Evolutionary conservation across 1,140 invertebrate species (phyloP).

Genomic region (Hycleus phaleratus): DNA sequence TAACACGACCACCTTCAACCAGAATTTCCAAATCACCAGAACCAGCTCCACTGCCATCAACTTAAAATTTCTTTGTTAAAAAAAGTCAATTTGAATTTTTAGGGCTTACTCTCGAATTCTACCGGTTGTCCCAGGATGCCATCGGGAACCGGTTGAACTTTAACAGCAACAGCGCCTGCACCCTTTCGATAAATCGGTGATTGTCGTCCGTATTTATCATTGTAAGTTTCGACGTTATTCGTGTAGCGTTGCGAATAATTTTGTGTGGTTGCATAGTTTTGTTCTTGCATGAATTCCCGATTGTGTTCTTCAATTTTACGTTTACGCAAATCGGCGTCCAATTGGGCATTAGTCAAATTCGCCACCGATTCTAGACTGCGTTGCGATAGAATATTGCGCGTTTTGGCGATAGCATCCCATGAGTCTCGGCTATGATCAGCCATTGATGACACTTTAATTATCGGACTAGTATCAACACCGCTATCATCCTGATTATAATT

Average conservation of each 20-base stretch:
- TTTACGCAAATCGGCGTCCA: constrained; percentile 42
- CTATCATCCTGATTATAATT: constrained; percentile 24
- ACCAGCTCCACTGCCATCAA: constrained; percentile 90
- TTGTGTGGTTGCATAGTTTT: constrained; percentile 32
- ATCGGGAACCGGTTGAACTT: constrained; percentile 78
- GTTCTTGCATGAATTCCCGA: constrained; percentile 32
- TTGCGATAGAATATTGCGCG: constrained; percentile 61
- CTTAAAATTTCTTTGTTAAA: constrained; percentile 46
- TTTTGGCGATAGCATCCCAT: constrained; percentile 75
- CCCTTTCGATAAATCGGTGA: constrained; percentile 16
- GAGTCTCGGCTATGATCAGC: constrained; percentile 60
- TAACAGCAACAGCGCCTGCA: constrained; percentile 61
- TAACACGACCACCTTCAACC: constrained; percentile 91
- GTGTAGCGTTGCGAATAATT: constrained; percentile 9
- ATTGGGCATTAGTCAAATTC: constrained; percentile 52
- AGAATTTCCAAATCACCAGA: constrained; percentile 94
- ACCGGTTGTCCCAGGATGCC: constrained; percentile 81
- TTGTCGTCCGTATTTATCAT: constrained; percentile 23
- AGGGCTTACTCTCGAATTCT: constrained; percentile 85
- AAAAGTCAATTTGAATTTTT: not conserved
- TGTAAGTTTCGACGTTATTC: constrained; percentile 26
- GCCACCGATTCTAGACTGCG: constrained; percentile 59
- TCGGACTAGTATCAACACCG: constrained; percentile 59
- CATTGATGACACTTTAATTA: constrained; percentile 60
- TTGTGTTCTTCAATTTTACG: constrained; percentile 29